These are phyloP conservation scores for Harlomillsia oculata DNA, from an alignment of 1,140 invertebrate species.

Conservation along the genomic window DNA sequence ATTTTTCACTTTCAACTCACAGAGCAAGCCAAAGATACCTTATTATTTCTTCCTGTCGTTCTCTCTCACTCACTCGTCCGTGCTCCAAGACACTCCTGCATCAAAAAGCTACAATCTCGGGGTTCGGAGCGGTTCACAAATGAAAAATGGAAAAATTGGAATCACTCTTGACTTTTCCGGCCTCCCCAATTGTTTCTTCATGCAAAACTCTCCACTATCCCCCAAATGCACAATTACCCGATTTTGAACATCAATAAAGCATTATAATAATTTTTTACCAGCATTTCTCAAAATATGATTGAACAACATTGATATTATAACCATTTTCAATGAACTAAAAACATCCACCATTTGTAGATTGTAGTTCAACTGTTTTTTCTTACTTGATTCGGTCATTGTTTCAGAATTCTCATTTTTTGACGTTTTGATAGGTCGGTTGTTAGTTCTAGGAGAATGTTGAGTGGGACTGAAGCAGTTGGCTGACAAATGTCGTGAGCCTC, in stretches of 20 bases:
- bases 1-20: conserved; percentile 26
- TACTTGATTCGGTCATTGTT: no score
- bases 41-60: conserved; percentile 16
- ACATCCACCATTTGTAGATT: no score
- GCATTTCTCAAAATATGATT: no score
- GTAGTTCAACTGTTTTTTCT: no score
- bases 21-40: conserved; percentile 15
- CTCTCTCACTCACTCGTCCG: conserved; percentile 14
- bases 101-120: no score
- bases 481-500: conserved; percentile 16
- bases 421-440: no score
- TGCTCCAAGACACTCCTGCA: neutral
- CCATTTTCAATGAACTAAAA: no score
- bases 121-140: conserved; percentile 7
- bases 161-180: conserved; percentile 6
- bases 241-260: no score
- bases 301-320: no score
- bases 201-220: neutral
- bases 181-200: conserved; percentile 7
- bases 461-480: neutral
- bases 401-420: no score
- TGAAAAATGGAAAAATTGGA: conserved; percentile 19
- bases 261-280: no score
- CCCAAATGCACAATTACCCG: neutral
- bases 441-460: neutral